phyloP scores from a whole-genome alignment of 2,113 vertebrate species.

The Sus scrofa region T2T-Sscrofa CM000817.6:34585001-34585500 shows the following conservation, averaged over 20 bases:
- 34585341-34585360: background rate
- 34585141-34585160: background rate
- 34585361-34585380: background rate
- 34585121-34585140: background rate
- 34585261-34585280: background rate
- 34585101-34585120: background rate
- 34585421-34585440: background rate
- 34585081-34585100: background rate
- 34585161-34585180: background rate
- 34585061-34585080: background rate
- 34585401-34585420: background rate
- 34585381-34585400: background rate
- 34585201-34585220: background rate
- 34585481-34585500: background rate
- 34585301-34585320: background rate
- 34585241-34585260: background rate
- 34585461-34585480: background rate
- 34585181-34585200: background rate
- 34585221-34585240: background rate
- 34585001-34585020: too few species aligned
- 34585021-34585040: too few species aligned
- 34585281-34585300: background rate
- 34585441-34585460: background rate
- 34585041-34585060: accelerated
- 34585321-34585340: background rate